These are phyloP conservation scores for Rhinoderma darwinii DNA, from an alignment of 2,113 vertebrate genomes.

Conservation along the genomic window DNA sequence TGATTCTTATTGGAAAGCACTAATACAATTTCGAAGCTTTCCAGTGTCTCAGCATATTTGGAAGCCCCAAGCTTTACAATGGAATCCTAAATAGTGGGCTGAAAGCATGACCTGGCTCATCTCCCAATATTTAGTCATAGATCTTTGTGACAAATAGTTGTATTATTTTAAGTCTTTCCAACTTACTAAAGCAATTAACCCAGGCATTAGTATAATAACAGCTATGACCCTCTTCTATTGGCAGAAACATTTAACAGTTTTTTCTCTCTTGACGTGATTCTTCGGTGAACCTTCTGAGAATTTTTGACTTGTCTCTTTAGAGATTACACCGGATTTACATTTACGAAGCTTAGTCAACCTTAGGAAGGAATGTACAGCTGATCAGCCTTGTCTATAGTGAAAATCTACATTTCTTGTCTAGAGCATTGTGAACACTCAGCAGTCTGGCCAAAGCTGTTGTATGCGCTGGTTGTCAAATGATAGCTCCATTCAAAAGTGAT, in stretches of 20 bases:
- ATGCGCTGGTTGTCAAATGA: not conserved
- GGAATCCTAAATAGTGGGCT: not conserved
- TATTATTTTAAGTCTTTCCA: conserved; percentile 24
- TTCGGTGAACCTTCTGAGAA: conserved; percentile 8
- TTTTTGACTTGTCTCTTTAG: conserved; percentile 8
- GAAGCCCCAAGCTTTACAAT: not conserved
- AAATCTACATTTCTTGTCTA: conserved; percentile 21
- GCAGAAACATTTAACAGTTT: conserved; percentile 4
- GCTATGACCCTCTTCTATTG: not conserved
- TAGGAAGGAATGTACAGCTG: not conserved
- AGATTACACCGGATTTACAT: conserved; percentile 45
- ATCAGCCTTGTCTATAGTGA: conserved; percentile 9
- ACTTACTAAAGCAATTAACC: conserved; percentile 24
- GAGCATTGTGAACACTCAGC: not conserved
- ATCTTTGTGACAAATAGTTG: conserved; percentile 4
- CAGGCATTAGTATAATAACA: conserved; percentile 5
- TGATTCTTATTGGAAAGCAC: conserved; percentile 15
- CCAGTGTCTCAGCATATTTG: not conserved
- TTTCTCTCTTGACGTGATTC: conserved; percentile 23
- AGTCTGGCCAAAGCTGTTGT: not conserved
- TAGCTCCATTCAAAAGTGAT: not conserved
- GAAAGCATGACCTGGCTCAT: not conserved
- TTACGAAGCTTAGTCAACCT: conserved; percentile 14
- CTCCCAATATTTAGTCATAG: not conserved
- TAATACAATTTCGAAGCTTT: not conserved